Evolutionary conservation across 92 coral and sea anemone genomes (phyloP).

Genomic region (Zoanthus gigantus): DNA sequence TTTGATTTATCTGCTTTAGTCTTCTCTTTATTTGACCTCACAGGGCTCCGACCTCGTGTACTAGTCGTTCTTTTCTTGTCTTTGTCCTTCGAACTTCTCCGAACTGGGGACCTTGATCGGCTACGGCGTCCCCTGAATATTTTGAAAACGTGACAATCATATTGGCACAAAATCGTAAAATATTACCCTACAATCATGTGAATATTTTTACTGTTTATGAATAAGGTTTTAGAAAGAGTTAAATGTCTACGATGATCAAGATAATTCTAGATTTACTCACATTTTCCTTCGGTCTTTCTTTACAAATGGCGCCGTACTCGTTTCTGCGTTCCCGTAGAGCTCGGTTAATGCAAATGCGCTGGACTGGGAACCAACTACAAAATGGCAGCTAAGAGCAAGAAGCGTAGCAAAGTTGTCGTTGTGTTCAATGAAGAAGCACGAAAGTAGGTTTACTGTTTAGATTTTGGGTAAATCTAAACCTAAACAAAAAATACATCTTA

Average conservation of each 20-base stretch:
- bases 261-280: constrained; percentile 63
- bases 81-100: constrained; percentile 77
- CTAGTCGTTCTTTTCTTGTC: constrained; percentile 75
- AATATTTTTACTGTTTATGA: not conserved
- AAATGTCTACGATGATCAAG: constrained; percentile 36
- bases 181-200: not conserved
- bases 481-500: no score
- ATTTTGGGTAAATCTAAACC: no score
- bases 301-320: constrained; percentile 56
- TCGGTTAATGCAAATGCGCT: no score
- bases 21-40: constrained; percentile 74
- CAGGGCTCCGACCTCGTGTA: constrained; percentile 96
- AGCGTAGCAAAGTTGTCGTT: constrained; percentile 26
- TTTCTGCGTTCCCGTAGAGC: not conserved
- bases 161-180: not conserved
- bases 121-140: constrained; percentile 86
- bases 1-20: constrained; percentile 59
- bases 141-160: constrained; percentile 20
- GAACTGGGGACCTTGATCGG: constrained; percentile 87
- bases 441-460: constrained; percentile 12
- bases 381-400: constrained; percentile 44
- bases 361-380: constrained; percentile 20
- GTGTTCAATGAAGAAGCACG: constrained; percentile 36
- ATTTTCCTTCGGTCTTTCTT: constrained; percentile 10
- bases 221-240: not conserved